Percentiles rank a stretch among this genome's conserved stretches.
phyloP scores from a whole-genome alignment of 2,888 invertebrate species.

The Drosophila maculinotata region DNA sequence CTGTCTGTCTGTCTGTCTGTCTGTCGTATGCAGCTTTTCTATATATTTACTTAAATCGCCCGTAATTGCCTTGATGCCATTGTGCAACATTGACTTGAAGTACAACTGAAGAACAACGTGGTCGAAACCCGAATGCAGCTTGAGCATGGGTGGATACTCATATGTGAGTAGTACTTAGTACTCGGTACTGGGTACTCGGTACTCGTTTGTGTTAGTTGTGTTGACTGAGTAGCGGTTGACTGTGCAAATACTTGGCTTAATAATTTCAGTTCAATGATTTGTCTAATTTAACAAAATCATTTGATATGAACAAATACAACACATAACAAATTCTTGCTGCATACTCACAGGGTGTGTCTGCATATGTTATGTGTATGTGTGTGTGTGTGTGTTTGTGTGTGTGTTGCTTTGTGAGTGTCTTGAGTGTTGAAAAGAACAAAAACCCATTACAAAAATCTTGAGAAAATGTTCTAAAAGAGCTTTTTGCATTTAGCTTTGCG shows the following conservation, averaged over 20 bases:
- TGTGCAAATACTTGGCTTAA: conserved; percentile 28
- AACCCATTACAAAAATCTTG: conserved; percentile 48
- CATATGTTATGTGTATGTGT: too few species aligned
- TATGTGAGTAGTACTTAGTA: too few species aligned
- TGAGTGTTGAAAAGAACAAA: conserved; percentile 33
- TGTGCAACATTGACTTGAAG: conserved; percentile 42
- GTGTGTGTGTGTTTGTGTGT: not conserved
- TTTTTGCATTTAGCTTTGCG: conserved; percentile 39
- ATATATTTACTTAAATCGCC: conserved; percentile 27
- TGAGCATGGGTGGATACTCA: conserved; percentile 9
- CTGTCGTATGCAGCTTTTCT: conserved; percentile 12
- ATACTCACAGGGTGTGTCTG: conserved; percentile 4
- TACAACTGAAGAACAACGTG: conserved; percentile 27
- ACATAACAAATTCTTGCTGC: conserved; percentile 24
- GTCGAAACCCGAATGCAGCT: conserved; percentile 30
- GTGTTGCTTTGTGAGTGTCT: conserved; percentile 14
- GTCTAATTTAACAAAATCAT: conserved; percentile 36
- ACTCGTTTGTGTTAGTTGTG: conserved; percentile 15
- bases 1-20: conserved; percentile 8
- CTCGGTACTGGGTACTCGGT: too few species aligned
- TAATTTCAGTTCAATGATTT: conserved; percentile 44
- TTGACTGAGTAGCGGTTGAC: conserved; percentile 29
- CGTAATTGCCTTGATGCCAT: conserved; percentile 42
- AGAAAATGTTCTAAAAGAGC: conserved; percentile 62
- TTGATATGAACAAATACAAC: conserved; percentile 45